A percentile compares a stretch with the other conserved stretches of the same genome.
Conservation (phyloP, 2,113 vertebrate genomes). For the Microcebus ravelobensis region DNA sequence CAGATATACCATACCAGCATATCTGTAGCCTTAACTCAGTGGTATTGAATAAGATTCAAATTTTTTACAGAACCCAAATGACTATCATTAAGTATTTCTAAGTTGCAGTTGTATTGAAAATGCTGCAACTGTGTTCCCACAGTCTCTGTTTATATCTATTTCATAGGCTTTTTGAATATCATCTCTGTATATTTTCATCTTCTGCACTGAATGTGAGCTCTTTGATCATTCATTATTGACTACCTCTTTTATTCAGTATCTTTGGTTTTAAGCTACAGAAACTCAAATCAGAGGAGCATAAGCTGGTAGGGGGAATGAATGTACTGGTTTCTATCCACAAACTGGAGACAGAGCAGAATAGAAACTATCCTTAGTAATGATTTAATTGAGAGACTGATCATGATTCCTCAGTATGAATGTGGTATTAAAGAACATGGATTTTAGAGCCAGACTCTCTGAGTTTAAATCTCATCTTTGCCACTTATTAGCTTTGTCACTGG, state of each 20-base stretch:
- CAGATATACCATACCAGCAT: not conserved
- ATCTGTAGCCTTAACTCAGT: not conserved
- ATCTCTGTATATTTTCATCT: not conserved
- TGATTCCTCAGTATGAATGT: not conserved
- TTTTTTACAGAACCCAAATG: not conserved
- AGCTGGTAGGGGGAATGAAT: not conserved
- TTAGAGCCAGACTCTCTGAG: not conserved
- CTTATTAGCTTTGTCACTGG: not conserved
- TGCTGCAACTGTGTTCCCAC: not conserved
- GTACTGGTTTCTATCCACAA: not conserved
- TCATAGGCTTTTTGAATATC: not conserved
- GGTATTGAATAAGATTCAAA: not conserved
- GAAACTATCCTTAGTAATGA: not conserved
- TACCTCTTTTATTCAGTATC: not conserved
- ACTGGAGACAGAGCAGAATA: not conserved
- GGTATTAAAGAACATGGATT: not conserved
- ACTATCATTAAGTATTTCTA: not conserved
- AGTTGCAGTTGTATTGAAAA: not conserved
- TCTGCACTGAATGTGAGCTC: not conserved
- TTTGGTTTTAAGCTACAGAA: not conserved
- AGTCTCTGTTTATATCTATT: not conserved
- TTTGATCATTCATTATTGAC: not conserved
- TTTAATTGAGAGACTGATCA: not conserved
- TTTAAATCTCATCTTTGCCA: not conserved
- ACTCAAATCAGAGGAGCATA: not conserved